These are phyloP conservation scores for Hirundo rustica DNA, from an alignment of 2,797 vertebrate species.

Conservation along the genomic window DNA sequence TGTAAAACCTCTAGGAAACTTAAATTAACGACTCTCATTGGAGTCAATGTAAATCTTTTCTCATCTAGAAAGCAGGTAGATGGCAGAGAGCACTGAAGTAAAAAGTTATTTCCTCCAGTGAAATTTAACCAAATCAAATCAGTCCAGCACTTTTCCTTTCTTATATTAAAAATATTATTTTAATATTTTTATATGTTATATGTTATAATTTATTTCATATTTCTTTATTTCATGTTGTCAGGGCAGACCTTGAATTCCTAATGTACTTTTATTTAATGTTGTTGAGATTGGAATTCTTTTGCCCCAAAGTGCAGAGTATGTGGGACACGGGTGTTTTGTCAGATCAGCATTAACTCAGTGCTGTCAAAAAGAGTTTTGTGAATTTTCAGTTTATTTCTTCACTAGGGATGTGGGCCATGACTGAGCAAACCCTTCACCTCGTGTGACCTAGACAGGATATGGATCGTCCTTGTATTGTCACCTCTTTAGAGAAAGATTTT, in stretches of 20 bases:
- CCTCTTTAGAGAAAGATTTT: background rate
- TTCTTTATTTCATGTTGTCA: background rate
- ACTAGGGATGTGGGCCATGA: background rate
- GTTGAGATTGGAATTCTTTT: background rate
- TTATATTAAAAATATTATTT: background rate
- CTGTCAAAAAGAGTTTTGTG: background rate
- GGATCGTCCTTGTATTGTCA: background rate
- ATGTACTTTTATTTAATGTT: background rate
- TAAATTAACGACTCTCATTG: background rate
- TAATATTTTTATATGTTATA: background rate
- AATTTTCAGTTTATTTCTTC: background rate
- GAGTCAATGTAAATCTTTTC: background rate
- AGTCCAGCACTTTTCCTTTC: background rate
- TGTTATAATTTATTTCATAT: background rate
- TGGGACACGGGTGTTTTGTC: background rate
- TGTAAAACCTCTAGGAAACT: background rate
- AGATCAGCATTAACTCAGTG: background rate
- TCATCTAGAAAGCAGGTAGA: background rate
- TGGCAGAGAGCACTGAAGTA: background rate
- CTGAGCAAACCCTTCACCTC: background rate
- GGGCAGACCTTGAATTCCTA: background rate
- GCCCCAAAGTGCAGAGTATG: accelerated
- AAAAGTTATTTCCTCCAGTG: background rate
- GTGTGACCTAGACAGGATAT: background rate
- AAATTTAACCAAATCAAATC: background rate